Base-by-base conservation (phyloP, 2,888 invertebrate species). In the Cactoblastis cactorum region DNA sequence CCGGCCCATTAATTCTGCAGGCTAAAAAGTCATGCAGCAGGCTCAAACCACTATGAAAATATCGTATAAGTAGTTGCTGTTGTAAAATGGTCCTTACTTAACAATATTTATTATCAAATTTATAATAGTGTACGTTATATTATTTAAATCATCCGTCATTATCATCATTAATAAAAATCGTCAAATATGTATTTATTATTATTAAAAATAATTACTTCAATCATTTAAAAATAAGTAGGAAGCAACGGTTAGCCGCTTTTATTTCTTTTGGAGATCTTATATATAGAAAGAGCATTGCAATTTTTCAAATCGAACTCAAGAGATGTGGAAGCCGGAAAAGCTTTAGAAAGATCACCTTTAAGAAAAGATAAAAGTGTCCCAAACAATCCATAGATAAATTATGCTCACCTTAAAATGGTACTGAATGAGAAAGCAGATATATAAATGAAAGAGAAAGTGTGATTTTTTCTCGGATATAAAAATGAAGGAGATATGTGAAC, bases 371-470 rank as follows among this genome's bases (percentile, higher is more conserved):
- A 79, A 79, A 79, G 69, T 77, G 77, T 78, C 76, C 67, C 65
- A 62, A 69, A 71, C 77, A 77, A 79, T 77, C 75, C 78, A 75
- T 72, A 77, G 74, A 80, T 79, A 80, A 80, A 80, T 82, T 77
- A 81, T 75, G 69, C 64, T 68, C 57, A 68, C 74, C 72, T 75
- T 71, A 80, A 80, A 80, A 78, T 75, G 73, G 67, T 67, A 73
- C 67, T 51, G 68, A 67, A 59, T 59, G 63, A 65, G 65, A 69
- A 58, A 58, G 54, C 46, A 67, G 66, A 62, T 50, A 55, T 50
- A 17, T 24, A 61, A 59, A 59, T 53, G 54, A 56, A 53, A 58
- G 53, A 45, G 61, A 58, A 49, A 17, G 28, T 17, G 17, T 28
- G 8, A 17, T 9, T 37, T 14, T 43, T 14, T 9, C 17, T 14